These are phyloP conservation scores for Falcaria lacertinaria DNA, from an alignment of 2,888 invertebrate genomes.

Conservation along the genomic window DNA sequence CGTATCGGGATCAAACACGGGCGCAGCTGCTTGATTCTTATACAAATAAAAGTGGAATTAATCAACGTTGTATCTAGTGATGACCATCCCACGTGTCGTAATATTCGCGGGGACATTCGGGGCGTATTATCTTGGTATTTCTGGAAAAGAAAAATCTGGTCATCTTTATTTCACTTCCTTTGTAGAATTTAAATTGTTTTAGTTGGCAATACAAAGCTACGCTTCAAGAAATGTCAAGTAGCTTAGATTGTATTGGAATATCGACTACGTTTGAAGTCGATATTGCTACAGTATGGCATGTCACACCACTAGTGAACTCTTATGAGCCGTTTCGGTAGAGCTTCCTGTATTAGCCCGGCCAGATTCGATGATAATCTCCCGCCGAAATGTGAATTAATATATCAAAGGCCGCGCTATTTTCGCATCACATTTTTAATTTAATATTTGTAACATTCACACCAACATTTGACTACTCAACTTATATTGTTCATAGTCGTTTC, in stretches of 20 bases:
- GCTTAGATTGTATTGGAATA: too few species aligned
- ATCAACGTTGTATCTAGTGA: constrained; percentile 62
- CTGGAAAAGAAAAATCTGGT: too few species aligned
- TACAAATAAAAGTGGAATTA: constrained; percentile 76
- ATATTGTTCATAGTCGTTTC: constrained; percentile 65
- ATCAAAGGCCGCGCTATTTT: constrained; percentile 43
- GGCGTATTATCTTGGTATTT: constrained; percentile 1
- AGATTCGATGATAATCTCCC: constrained; percentile 58
- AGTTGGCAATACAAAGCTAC: neutral
- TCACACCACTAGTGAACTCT: constrained; percentile 46
- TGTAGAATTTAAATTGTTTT: neutral
- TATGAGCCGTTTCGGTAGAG: constrained; percentile 32
- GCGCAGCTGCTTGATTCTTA: constrained; percentile 66
- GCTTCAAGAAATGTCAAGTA: too few species aligned
- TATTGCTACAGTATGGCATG: neutral
- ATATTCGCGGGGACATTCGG: neutral
- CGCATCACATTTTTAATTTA: constrained; percentile 31
- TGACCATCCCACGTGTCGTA: constrained; percentile 22
- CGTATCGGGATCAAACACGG: constrained; percentile 73
- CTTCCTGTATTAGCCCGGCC: constrained; percentile 41
- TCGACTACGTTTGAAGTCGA: too few species aligned
- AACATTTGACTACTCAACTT: constrained; percentile 59
- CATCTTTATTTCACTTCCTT: neutral
- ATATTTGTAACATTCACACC: constrained; percentile 38
- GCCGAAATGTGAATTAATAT: constrained; percentile 61